Evolutionary conservation across 2,888 invertebrate species (phyloP).

Genomic region (Ctena decussata): DNA sequence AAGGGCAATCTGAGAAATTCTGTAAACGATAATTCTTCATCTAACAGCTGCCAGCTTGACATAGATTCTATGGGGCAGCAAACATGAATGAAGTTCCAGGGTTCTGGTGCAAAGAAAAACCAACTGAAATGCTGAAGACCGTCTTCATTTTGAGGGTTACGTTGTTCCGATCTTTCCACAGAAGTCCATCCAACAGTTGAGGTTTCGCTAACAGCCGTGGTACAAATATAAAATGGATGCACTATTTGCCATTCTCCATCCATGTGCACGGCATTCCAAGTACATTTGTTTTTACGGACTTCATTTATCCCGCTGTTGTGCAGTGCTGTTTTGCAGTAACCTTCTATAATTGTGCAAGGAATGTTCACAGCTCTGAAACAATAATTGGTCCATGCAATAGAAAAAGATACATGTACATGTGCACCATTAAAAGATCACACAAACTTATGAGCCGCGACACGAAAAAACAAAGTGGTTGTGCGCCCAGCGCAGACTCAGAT

Average conservation of each 20-base stretch:
- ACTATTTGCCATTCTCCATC: constrained; percentile 80
- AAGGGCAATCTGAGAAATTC: constrained; percentile 75
- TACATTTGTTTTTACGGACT: constrained; percentile 65
- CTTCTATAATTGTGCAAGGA: constrained; percentile 78
- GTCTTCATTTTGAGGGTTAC: constrained; percentile 33
- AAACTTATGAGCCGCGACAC: too few relatives aligned
- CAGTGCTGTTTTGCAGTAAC: constrained; percentile 76
- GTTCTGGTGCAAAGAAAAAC: constrained; percentile 82
- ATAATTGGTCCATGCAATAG: background rate
- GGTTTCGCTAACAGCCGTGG: constrained; percentile 55
- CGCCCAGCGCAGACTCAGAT: too few relatives aligned
- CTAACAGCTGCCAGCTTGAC: constrained; percentile 78
- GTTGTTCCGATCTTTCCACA: constrained; percentile 56
- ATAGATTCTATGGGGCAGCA: constrained; percentile 73
- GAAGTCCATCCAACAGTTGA: constrained; percentile 65
- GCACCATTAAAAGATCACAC: too few relatives aligned
- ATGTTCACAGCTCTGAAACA: constrained; percentile 73
- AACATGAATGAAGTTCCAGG: constrained; percentile 74
- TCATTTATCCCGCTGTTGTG: constrained; percentile 78
- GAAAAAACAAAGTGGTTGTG: too few relatives aligned
- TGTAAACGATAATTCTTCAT: constrained; percentile 52
- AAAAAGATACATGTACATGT: too few relatives aligned
- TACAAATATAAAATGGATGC: constrained; percentile 79
- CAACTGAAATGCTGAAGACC: constrained; percentile 66
- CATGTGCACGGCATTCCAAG: constrained; percentile 81